Base-by-base conservation (phyloP, 2,888 invertebrate genomes). In the Ochlodes sylvanus region DNA sequence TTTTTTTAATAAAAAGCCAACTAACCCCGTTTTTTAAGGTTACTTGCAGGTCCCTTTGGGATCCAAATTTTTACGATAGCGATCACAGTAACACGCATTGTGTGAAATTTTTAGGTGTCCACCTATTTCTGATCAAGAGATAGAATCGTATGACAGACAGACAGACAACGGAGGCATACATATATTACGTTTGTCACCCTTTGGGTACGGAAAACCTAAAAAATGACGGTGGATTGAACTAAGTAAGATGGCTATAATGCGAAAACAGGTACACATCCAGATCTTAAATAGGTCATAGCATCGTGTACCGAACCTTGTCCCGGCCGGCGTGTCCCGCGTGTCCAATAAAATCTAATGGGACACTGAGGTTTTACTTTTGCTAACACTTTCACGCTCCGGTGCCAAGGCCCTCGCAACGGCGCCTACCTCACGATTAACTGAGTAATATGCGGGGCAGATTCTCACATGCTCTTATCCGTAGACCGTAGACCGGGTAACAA, bases 361-460 rank as follows among this genome's bases (percentile, higher is more conserved):
- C 38, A 14, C 50, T 41, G 27, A 38, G 63, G 50, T 52, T 41
- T 58, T 64, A 64, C 56, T 64, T 64, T 64, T 57, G 56, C 64
- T 15, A 21, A 56, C 57, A 65, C 65, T 65, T 65, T 65, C 65
- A 52, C 64, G 56, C 57, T 64, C 64, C 55, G 56, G 19, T n/a
- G 42, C 32, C 63, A 32, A 50, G 6, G 50, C 17, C 55, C 64
- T 64, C 42, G 47, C 17, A 64, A 44, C 44, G 64, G 64, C 64
- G 64, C 56, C 65, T 58, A 65, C 52, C 65, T 65, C 65, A 65
- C 65, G 65, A 65, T 65, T 65, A 65, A 41, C 65, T 65, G 50
- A 65, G 57, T 65, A 65, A 65, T 65, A 65, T 65, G 57, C 57
- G 44, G 38, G n/a, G 47, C 38, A 57, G 65, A 65, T 50, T 65